These are phyloP conservation scores for Microdon myrmicae DNA, from an alignment of 2,888 invertebrate species.

Conservation along the genomic window DNA sequence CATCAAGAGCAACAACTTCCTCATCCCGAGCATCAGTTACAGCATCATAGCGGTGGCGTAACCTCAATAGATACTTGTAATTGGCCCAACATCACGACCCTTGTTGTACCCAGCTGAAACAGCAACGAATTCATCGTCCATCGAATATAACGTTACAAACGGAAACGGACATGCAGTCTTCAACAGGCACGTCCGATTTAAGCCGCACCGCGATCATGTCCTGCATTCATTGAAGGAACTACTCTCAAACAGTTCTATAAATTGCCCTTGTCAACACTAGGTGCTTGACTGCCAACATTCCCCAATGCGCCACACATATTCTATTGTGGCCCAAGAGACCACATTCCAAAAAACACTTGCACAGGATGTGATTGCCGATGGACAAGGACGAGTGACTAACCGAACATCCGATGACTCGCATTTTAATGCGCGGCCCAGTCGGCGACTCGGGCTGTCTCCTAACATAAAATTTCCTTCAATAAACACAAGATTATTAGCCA, in stretches of 20 bases:
- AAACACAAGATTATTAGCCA: too few species aligned
- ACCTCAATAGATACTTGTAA: constrained; percentile 56
- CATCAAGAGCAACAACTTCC: constrained; percentile 45
- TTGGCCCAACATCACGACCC: constrained; percentile 61
- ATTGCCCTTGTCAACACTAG: not conserved
- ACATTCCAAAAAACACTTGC: constrained; percentile 12
- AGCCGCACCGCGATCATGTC: constrained; percentile 17
- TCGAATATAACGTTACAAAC: constrained; percentile 33
- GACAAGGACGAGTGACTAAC: too few species aligned
- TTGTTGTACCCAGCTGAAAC: constrained; percentile 66
- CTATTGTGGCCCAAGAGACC: too few species aligned
- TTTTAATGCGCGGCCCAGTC: too few species aligned
- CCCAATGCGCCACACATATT: too few species aligned
- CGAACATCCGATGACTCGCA: too few species aligned
- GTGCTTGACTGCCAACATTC: too few species aligned
- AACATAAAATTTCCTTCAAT: too few species aligned
- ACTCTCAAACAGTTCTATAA: constrained; percentile 7
- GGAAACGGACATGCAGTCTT: constrained; percentile 29
- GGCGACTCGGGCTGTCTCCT: too few species aligned
- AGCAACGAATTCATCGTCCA: constrained; percentile 15
- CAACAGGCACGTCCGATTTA: constrained; percentile 18
- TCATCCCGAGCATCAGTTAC: constrained; percentile 32
- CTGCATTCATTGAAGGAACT: constrained; percentile 15
- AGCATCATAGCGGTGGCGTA: constrained; percentile 40
- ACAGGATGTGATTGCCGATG: constrained; percentile 45